Base-by-base conservation (phyloP, 2,888 invertebrate species). In the Cinara cedri region DNA sequence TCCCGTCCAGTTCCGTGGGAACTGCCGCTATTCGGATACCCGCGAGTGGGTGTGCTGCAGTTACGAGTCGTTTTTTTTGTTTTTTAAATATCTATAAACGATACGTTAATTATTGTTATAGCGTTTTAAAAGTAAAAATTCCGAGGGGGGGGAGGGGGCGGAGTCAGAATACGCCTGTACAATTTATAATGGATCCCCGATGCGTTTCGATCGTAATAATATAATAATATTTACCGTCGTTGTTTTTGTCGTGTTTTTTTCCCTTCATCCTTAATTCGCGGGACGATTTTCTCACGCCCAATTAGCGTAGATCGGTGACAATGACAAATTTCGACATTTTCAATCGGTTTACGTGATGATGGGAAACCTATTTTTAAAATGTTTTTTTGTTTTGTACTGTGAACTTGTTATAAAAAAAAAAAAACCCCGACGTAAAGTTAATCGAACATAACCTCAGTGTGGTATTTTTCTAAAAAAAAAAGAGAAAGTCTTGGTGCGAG, bases 1-100 rank as follows among this genome's bases (percentile, higher is more conserved):
- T n/a, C 24, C 34, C 70, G 26, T 60, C 60, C 72, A 62, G 46
- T 72, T 49, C 46, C 60, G 49, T 62, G 62, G 34, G 62, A 72
- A 72, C 34, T 34, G 34, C 62, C 19, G 24, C 72, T 8, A 34
- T 62, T 62, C 49, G 19, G 19, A 49, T 14, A 49, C 14, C 34
- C n/a, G n/a, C 14, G 14, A 4, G 72, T 62, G 49, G 19, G 60
- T 13, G 34, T n/a, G 9, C 16, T 49, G 13, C 21, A 6, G 16
- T 1, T 19, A 11, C 4, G 24, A 6, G 42, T n/a, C 8, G 34
- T 42, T 34, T 34, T 34, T 6, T 34, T 6, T 6, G n/a, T 71
- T 55, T 70, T 14, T 46, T 1, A 66, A 21, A 65, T 57, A 72
- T 46, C 57, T 24, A 60, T 46, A 24, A 49, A 49, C 60, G 26